Base-by-base conservation (phyloP, 2,113 vertebrate species). In the Ibidorhyncha struthersii region DNA sequence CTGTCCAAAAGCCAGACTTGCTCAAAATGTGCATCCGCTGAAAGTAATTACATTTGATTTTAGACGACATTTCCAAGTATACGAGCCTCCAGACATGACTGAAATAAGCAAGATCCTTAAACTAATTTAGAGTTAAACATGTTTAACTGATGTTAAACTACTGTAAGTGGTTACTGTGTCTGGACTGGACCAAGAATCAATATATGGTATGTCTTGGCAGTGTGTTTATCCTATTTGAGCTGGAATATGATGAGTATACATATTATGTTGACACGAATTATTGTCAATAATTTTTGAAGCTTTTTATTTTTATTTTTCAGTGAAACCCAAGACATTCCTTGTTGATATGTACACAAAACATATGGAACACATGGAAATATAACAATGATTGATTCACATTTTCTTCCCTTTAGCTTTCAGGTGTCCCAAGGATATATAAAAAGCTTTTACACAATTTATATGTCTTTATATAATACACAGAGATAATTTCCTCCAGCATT, bases 1-100 rank as follows among this genome's bases (percentile, higher is more conserved):
- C 49, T 58, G 61, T 81, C 41, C 88, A 82, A 96, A 83, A 94
- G 90, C n/a, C 27, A 89, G 20, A 25, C 49, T 72, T 91, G 21
- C 12, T 89, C 32, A 90, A 90, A 69, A 89, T 81, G 14, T 72
- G 19, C 18, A 45, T 62, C 58, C 19, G 69, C 43, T 91, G 52
- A 36, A 78, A 76, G 47, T 66, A 86, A 85, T 80, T 67, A 16
- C 6, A 36, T 89, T 67, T 91, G 8, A 81, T 81, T 92, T 92
- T 72, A 93, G 21, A 91, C 8, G 12, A 19, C 36, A 41, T 82
- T 59, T 59, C 19, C 45, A 73, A 22, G 15, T 45, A 41, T 49
- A 20, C 0, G 1, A 38, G 36, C 62, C 12, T 95, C 70, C 69
- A 91, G 29, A 65, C 14, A 49, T 41, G 25, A 34, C 7, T 53